Conservation (phyloP, 2,888 invertebrate species). For the Ectemnius continuus region DNA sequence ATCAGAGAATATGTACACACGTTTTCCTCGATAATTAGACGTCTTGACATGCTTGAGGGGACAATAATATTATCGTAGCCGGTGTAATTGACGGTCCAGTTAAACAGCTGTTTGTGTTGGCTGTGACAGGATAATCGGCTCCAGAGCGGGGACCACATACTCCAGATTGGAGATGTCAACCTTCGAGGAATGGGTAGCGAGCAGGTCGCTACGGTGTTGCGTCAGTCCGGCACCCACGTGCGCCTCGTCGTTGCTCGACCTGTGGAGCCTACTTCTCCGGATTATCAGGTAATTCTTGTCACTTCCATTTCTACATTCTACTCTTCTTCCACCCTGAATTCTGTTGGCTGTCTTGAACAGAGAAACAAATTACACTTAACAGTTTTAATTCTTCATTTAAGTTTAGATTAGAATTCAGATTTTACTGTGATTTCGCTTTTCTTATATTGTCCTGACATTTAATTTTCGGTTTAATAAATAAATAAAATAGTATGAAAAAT, state of each 20-base stretch:
- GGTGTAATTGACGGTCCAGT: conserved; percentile 31
- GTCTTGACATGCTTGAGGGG: neutral
- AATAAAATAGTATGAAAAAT: no score
- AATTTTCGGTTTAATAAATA: no score
- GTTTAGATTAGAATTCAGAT: no score
- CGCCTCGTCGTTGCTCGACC: conserved; percentile 96
- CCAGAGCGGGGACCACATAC: conserved; percentile 98
- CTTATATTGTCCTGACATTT: no score
- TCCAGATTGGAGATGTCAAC: conserved; percentile 97
- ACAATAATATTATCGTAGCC: neutral
- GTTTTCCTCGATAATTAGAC: no score
- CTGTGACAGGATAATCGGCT: conserved; percentile 90
- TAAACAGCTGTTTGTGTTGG: conserved; percentile 29
- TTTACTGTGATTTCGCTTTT: no score
- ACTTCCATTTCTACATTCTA: no score
- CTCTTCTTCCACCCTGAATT: no score
- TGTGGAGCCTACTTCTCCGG: conserved; percentile 89
- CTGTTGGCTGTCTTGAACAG: no score
- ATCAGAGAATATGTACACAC: neutral
- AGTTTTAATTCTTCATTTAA: no score
- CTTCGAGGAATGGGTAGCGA: conserved; percentile 98
- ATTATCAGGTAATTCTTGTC: conserved; percentile 80
- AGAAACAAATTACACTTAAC: no score
- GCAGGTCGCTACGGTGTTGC: conserved; percentile 95
- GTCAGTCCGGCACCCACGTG: conserved; percentile 97